Evolutionary conservation across 2,113 vertebrate genomes (phyloP).

Genomic region (Gobiocypris rarus): DNA sequence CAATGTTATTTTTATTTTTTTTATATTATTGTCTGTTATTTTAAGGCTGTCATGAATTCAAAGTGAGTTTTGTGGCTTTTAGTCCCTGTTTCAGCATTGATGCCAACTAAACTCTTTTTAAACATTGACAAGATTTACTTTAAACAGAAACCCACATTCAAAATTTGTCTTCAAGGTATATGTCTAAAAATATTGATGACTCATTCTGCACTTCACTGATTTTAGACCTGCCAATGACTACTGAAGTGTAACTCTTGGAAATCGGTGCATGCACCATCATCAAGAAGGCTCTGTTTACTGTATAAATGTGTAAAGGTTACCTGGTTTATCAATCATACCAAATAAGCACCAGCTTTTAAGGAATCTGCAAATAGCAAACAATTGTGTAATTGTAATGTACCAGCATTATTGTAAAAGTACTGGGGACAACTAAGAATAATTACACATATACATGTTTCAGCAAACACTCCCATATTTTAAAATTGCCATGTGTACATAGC

Average conservation of each 20-base stretch:
- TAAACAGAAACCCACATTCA: background rate
- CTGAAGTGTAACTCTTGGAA: background rate
- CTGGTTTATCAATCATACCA: background rate
- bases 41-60: background rate
- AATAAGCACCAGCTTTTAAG: constrained; percentile 25
- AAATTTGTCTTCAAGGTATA: background rate
- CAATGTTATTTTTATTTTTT: background rate
- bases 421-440: background rate
- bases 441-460: background rate
- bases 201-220: background rate
- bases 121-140: background rate
- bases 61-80: background rate
- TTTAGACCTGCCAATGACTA: background rate
- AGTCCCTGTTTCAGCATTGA: background rate
- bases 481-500: background rate
- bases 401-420: constrained; percentile 25
- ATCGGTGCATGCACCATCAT: background rate
- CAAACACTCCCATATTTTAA: background rate
- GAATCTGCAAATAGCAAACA: background rate
- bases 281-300: background rate
- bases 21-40: background rate
- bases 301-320: constrained; percentile 7
- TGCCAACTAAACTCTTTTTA: background rate
- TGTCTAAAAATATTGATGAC: background rate
- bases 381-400: background rate